phyloP scores from a whole-genome alignment of 2,888 invertebrate species.

The Clusia tigrina region DNA sequence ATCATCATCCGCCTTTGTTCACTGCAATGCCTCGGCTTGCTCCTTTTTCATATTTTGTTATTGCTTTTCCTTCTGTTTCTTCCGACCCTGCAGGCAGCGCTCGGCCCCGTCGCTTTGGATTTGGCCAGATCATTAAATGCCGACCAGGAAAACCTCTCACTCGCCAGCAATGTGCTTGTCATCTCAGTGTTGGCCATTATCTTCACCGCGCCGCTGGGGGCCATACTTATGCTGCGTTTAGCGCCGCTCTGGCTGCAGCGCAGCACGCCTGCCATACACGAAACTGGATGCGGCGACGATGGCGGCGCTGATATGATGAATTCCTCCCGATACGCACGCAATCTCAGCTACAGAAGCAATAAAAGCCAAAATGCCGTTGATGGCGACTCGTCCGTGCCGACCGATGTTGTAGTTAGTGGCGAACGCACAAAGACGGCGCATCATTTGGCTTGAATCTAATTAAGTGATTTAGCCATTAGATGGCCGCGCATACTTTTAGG shows the following conservation, averaged over 20 bases:
- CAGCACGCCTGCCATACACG: too few relatives aligned
- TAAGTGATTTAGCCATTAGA: constrained; percentile 17
- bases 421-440: constrained; percentile 16
- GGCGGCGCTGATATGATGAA: constrained; percentile 21
- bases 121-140: constrained; percentile 64
- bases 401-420: constrained; percentile 10
- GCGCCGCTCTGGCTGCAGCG: constrained; percentile 60
- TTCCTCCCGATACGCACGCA: constrained; percentile 24
- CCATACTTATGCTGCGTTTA: constrained; percentile 63
- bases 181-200: constrained; percentile 68
- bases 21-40: neutral
- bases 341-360: constrained; percentile 29
- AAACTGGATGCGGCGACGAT: constrained; percentile 20
- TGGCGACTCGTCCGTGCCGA: neutral
- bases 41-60: constrained; percentile 2
- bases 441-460: constrained; percentile 26
- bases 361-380: constrained; percentile 34
- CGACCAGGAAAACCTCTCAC: constrained; percentile 48
- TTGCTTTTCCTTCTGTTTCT: constrained; percentile 9
- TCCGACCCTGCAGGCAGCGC: constrained; percentile 67
- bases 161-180: constrained; percentile 66
- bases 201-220: constrained; percentile 68
- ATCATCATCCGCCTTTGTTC: constrained; percentile 1
- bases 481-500: too few relatives aligned
- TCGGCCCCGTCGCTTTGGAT: constrained; percentile 72